phyloP scores from a whole-genome alignment of 2,113 vertebrate species.

The Crotalus tigris region DNA sequence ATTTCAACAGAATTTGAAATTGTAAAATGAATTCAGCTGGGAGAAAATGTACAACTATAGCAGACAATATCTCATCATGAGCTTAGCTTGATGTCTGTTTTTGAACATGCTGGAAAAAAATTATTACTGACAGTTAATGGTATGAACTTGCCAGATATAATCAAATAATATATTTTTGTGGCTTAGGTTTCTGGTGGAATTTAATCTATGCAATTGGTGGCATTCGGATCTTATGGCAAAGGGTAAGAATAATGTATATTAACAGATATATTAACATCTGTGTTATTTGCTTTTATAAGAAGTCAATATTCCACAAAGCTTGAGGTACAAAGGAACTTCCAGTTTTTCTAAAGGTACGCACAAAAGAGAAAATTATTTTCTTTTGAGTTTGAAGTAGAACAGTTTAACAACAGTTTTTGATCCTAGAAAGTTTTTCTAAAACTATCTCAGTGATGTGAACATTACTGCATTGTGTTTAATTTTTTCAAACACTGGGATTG shows the following conservation, averaged over 20 bases:
- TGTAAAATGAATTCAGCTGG: not conserved
- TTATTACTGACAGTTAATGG: conserved; percentile 12
- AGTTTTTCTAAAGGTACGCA: not conserved
- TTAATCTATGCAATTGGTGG: conserved; percentile 98
- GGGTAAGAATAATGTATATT: conserved; percentile 72
- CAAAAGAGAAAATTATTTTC: not conserved
- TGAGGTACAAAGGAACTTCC: not conserved
- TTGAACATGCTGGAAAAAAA: conserved; percentile 1
- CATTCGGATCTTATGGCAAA: conserved; percentile 86
- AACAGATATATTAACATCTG: not conserved
- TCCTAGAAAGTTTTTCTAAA: not conserved
- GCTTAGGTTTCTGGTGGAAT: conserved; percentile 93
- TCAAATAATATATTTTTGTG: conserved; percentile 51
- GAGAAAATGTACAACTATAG: conserved; percentile 7
- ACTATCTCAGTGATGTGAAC: not conserved
- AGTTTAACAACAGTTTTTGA: not conserved
- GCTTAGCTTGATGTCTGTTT: conserved; percentile 2
- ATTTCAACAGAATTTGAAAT: conserved; percentile 14
- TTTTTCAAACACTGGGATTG: not conserved
- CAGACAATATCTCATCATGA: conserved; percentile 5
- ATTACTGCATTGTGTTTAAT: not conserved
- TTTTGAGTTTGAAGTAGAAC: not conserved
- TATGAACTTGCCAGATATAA: conserved; percentile 14
- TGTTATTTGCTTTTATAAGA: not conserved
- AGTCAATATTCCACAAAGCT: not conserved